Evolutionary conservation across 2,888 invertebrate species (phyloP), one percentile per base, ranked within the genome.

Genomic region (Frankliniella fusca): DNA sequence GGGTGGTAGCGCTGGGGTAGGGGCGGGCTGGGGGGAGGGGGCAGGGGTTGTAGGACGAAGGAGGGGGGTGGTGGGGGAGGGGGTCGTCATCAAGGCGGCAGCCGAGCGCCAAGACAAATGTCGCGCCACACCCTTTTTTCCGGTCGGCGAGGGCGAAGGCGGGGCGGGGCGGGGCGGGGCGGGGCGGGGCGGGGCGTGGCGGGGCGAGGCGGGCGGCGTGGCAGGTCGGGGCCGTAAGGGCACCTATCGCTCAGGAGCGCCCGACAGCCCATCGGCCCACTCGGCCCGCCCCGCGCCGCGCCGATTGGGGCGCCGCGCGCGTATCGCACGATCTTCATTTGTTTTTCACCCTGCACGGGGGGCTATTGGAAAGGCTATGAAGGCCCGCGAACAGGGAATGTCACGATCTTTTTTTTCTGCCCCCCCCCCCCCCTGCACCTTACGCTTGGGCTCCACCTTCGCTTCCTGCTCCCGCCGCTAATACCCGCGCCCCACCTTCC

Each of bases 281-380:
- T 38, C 38, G 38, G 38, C 38, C 38, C 38, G 38, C 38, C 38
- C 38, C 38, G 38, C 38, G 3, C 38, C 38, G 38, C 38, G 18
- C 15, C 54, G 54, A 54, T 54, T 54, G 54, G 54, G 54, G 54
- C 15, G 54, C 54, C 54, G 54, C 54, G 54, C 54, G 54, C 18
- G 54, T 76, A 76, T 76, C 70, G 70, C 70, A 23, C 70, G 70
- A 76, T 76, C 70, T 76, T 27, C 70, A 76, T 76, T 76, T 76
- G 70, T 76, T 76, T 76, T 76, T 76, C 70, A 27, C 8, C 61
- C 61, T n/a, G 18, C 15, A 15, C 61, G 61, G 61, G 61, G 20
- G 18, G 61, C 61, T 18, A 61, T 61, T 61, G 61, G 61, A 61
- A 61, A 61, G n/a, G 61, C 20, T 61, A 38, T 38, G 38, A 38